Base-by-base conservation (phyloP, 2,797 vertebrate genomes). In the Lepilemur septentrionalis region DNA sequence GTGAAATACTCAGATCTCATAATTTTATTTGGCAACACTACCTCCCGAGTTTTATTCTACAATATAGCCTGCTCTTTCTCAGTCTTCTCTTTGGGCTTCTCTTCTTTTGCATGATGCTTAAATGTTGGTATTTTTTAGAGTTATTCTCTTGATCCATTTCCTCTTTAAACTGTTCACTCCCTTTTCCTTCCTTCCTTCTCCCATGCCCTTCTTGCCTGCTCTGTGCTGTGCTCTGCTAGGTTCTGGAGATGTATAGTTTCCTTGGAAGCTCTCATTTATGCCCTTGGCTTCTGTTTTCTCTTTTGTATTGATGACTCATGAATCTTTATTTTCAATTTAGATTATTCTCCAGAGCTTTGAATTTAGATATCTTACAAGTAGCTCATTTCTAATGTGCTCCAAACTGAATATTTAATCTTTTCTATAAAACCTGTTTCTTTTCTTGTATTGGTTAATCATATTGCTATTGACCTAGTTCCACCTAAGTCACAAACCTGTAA, bases 391-490 rank as follows among this genome's bases (percentile, higher is more conserved):
- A 72, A 59, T 78, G 72, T 38, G 3, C n/a, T 6, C 35, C 43
- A 88, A 69, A 48, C 41, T 63, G 17, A 91, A 82, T 69, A 46
- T 4, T 70, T 96, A 61, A 69, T 85, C 11, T 55, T 38, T 86
- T 87, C 25, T 95, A 75, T 3, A 91, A 73, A 91, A 50, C 28
- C 41, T 88, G 1, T 2, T 87, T 91, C 52, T 41, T 89, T 48
- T 91, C 52, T 41, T 89, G 15, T 65, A 25, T 97, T 96, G 50
- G 61, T 63, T 95, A 76, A 84, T 94, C 11, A 82, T 89, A 91
- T 18, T 81, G 30, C 25, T 63, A 22, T 61, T 13, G 3, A 30
- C n/a, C 28, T 91, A 75, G 18, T 87, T 57, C 9, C 22, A 92
- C 35, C 2, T 87, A 92, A 55, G 22, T 86, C 38, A 83, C 50